Base-by-base conservation (phyloP, 2,888 invertebrate genomes). In the Liposcelis brunnea region DNA sequence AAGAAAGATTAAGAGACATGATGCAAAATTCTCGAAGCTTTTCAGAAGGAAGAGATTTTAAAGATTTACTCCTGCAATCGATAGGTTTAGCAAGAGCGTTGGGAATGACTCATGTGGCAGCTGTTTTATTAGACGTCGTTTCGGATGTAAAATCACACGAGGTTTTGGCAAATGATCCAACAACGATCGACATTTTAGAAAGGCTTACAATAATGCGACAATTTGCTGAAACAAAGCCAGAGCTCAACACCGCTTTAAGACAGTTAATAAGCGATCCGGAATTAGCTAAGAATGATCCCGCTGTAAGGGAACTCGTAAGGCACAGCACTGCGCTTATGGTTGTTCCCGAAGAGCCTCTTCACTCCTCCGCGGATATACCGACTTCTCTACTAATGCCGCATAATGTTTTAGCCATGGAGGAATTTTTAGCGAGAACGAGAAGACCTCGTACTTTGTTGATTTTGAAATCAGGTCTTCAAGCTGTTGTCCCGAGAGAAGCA, bases 401-500 rank as follows among this genome's bases (percentile, higher is more conserved):
- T 55, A 81, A 82, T 55, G 71, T 75, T 54, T 62, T 82, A n/a
- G 81, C 80, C 0, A 78, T 81, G 64, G 80, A 81, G 63, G 80
- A 81, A 52, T 80, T 76, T 55, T 61, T 81, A 40, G 45, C 49
- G 18, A 49, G 49, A 36, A 51, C 52, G 6, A 49, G 48, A 33
- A 50, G 48, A 1, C 51, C 48, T 31, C 51, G 51, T 12, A 36
- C 45, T 5, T 68, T 77, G 52, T 67, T 84, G 55, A 79, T 84
- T 35, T 71, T 80, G 54, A 80, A 82, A 52, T 76, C 76, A 55
- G 77, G 78, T 5, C 60, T 78, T 35, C 81, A 83, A 58, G 79
- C 79, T 1, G 80, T 84, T 2, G 74, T 84, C 3, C 84, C 84
- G 0, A 70, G 78, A 44, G 82, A 83, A 60, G 77, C 80, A 0